These are phyloP conservation scores for Hesperia comma DNA, from an alignment of 2,888 invertebrate genomes.

Conservation along the genomic window DNA sequence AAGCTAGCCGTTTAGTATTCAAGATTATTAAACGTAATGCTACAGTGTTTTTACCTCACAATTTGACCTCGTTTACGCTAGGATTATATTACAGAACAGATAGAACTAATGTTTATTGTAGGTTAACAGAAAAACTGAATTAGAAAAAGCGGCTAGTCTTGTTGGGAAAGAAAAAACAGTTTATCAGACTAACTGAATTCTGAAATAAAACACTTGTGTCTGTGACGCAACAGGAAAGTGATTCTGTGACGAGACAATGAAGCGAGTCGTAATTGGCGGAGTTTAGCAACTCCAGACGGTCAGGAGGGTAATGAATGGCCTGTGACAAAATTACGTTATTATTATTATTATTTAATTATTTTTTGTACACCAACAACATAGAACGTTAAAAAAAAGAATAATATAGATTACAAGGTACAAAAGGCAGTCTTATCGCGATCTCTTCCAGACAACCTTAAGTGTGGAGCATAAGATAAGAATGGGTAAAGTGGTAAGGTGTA, in stretches of 20 bases:
- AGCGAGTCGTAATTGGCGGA: too few species aligned
- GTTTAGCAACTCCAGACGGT: too few species aligned
- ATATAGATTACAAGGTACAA: too few species aligned
- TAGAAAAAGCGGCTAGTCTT: conserved; percentile 21
- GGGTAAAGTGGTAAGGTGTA: too few species aligned
- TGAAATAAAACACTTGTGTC: conserved; percentile 2
- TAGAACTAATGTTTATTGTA: conserved; percentile 29
- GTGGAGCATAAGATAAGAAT: too few species aligned
- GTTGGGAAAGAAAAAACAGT: conserved; percentile 13
- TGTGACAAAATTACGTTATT: too few species aligned
- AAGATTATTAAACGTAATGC: conserved; percentile 13
- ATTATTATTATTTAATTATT: too few species aligned
- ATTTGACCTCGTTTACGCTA: conserved; percentile 33
- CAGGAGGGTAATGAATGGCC: too few species aligned
- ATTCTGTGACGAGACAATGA: not conserved
- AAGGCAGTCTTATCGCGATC: too few species aligned
- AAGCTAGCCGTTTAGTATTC: conserved; percentile 5
- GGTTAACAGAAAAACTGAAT: conserved; percentile 23
- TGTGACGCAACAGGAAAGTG: conserved; percentile 5
- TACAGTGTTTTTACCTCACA: conserved; percentile 20
- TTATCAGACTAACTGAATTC: conserved; percentile 12
- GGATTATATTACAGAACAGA: conserved; percentile 11
- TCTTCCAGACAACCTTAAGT: too few species aligned
- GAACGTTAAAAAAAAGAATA: too few species aligned
- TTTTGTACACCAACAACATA: too few species aligned